A percentile compares a stretch with the other conserved stretches of the same genome.
phyloP scores from a whole-genome alignment of 2,888 invertebrate species.

The Andrena hattorfiana region DNA sequence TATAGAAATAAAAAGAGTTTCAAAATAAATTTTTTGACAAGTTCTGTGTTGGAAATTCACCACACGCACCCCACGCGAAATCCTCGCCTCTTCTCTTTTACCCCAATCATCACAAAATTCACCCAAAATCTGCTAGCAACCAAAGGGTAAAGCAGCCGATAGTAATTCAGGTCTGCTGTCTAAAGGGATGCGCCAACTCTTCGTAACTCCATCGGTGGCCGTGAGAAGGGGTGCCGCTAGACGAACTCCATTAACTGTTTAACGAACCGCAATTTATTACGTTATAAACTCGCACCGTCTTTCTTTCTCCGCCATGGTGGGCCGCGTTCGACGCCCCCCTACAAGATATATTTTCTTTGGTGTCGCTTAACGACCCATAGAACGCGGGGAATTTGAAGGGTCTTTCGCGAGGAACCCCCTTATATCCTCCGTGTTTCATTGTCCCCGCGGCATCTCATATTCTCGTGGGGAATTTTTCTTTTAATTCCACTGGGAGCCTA shows the following conservation, averaged over 20 bases:
- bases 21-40: too few relatives aligned
- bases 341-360: conserved; percentile 46
- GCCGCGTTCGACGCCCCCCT: conserved; percentile 26
- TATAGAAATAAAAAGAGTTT: too few relatives aligned
- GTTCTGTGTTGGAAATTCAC: too few relatives aligned
- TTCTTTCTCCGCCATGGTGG: conserved; percentile 41
- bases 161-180: conserved; percentile 57
- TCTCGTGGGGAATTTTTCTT: neutral
- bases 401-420: neutral
- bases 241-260: conserved; percentile 81
- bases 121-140: neutral
- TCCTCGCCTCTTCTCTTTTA: too few relatives aligned
- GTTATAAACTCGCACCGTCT: conserved; percentile 74
- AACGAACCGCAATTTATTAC: conserved; percentile 82
- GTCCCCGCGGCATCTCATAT: neutral
- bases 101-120: too few relatives aligned
- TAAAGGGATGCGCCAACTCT: conserved; percentile 65
- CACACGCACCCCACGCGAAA: too few relatives aligned
- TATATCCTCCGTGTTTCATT: too few relatives aligned
- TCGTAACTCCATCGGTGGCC: conserved; percentile 73
- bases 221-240: conserved; percentile 64
- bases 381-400: conserved; percentile 33
- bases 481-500: neutral
- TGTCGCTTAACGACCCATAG: conserved; percentile 39
- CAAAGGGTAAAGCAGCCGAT: neutral